Evolutionary conservation across 2,888 invertebrate species (phyloP).

Genomic region (Ectobius pallidus): DNA sequence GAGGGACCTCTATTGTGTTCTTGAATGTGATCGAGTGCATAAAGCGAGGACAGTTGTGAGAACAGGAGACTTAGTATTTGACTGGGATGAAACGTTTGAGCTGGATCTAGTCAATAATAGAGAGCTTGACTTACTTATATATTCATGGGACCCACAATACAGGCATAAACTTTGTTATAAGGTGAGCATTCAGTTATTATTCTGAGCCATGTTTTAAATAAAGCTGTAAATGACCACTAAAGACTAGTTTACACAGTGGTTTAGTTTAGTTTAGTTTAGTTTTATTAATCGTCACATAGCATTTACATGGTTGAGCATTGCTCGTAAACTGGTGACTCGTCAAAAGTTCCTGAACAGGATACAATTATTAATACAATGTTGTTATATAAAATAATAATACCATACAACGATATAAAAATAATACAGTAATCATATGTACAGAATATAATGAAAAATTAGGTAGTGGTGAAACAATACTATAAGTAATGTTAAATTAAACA

Average conservation of each 20-base stretch:
- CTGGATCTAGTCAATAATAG: conserved; percentile 93
- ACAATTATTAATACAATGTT: too few species aligned
- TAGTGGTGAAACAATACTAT: too few species aligned
- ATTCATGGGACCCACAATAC: conserved; percentile 99
- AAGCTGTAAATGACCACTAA: not conserved
- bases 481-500: too few species aligned
- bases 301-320: too few species aligned
- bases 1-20: conserved; percentile 94
- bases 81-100: conserved; percentile 99
- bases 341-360: too few species aligned
- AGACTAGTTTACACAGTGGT: not conserved
- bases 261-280: too few species aligned
- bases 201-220: not conserved
- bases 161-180: conserved; percentile 95
- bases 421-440: too few species aligned
- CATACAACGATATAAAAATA: too few species aligned
- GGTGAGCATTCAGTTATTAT: conserved; percentile 43
- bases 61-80: conserved; percentile 94
- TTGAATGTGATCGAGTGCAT: conserved; percentile 96
- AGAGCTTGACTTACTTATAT: conserved; percentile 94
- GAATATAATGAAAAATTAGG: too few species aligned
- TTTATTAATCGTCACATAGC: too few species aligned
- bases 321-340: too few species aligned
- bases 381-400: too few species aligned
- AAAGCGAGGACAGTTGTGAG: conserved; percentile 96